Conservation (phyloP, 2,113 vertebrate species). For the Choloepus hoffmanni region DNA sequence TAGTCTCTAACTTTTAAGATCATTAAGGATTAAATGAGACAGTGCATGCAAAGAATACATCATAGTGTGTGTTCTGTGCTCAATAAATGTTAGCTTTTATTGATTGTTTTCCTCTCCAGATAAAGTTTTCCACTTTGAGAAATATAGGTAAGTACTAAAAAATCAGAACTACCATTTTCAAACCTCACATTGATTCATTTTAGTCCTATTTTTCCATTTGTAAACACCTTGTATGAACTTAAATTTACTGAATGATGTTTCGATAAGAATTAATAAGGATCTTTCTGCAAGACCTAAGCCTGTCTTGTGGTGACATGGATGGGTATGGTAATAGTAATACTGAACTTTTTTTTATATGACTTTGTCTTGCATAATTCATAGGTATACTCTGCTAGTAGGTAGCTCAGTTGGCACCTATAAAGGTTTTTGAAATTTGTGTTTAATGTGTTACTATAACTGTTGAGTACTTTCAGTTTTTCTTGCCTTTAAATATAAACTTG, state of each 20-base stretch:
- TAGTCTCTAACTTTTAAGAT: slow-evolving; percentile 32
- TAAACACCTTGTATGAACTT: background rate
- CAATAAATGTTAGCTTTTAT: background rate
- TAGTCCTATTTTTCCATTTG: slow-evolving; percentile 15
- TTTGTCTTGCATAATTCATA: background rate
- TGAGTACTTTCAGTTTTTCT: background rate
- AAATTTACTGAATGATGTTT: slow-evolving; percentile 38
- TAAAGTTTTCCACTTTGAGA: slow-evolving; percentile 36
- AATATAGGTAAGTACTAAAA: background rate
- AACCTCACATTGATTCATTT: background rate
- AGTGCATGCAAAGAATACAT: background rate
- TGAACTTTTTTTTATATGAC: background rate
- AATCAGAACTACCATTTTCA: slow-evolving; percentile 42
- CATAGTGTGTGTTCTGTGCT: background rate
- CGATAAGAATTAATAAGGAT: background rate
- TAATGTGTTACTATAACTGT: background rate
- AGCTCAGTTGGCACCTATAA: slow-evolving; percentile 11
- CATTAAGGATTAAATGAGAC: slow-evolving; percentile 42
- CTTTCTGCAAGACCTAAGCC: background rate
- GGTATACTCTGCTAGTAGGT: background rate
- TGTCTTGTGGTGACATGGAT: slow-evolving; percentile 17
- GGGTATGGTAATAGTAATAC: slow-evolving; percentile 11
- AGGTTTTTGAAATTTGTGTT: slow-evolving; percentile 49
- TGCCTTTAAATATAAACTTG: slow-evolving; percentile 32
- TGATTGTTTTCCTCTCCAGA: slow-evolving; percentile 17